Base-by-base conservation (phyloP, 2,888 invertebrate species). In the Quadroppia sp. region DNA sequence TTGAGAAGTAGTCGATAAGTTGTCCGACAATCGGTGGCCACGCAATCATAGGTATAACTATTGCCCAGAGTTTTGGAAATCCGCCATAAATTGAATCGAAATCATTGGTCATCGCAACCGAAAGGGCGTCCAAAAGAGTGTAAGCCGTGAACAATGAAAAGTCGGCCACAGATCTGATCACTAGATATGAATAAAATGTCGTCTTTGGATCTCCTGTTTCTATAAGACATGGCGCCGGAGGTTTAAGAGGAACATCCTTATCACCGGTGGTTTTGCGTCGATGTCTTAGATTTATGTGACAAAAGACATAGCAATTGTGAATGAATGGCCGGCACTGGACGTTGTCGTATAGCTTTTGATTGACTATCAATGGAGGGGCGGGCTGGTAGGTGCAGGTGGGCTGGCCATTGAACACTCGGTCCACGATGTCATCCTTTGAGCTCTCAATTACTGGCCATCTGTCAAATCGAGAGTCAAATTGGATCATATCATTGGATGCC, bases 131-230 rank as follows among this genome's bases (percentile, higher is more conserved):
- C 23, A 79, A 32, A 1, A 79, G 76, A 42, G 78, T 76, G 3
- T 79, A 83, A 0, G 87, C 88, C 0, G 90, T 88, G 40, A 89
- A 87, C 13, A 90, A 87, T 82, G 90, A 90, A 67, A 90, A 88
- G 80, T 92, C 92, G 0, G 89, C 89, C 73, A 90, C 80, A 32
- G 88, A 86, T 79, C 89, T 76, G 15, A 80, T 53, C 13, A 88
- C 81, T 50, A 89, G 83, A 80, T 92, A 92, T 59, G 85, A 84
- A 87, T 88, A 88, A 80, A 90, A 88, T 0, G 89, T 90, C 59
- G 86, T 83, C 28, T 85, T 83, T 13, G 89, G 87, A 80, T 89
- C 87, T 25, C 90, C 90, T 3, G 76, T 71, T 6, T 78, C 71
- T 50, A 78, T 73, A 45, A 76, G 75, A 72, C 79, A 79, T 3